Evolutionary conservation across 2,797 vertebrate genomes (phyloP).

Genomic region (Mormyrus hasselquistii): DNA sequence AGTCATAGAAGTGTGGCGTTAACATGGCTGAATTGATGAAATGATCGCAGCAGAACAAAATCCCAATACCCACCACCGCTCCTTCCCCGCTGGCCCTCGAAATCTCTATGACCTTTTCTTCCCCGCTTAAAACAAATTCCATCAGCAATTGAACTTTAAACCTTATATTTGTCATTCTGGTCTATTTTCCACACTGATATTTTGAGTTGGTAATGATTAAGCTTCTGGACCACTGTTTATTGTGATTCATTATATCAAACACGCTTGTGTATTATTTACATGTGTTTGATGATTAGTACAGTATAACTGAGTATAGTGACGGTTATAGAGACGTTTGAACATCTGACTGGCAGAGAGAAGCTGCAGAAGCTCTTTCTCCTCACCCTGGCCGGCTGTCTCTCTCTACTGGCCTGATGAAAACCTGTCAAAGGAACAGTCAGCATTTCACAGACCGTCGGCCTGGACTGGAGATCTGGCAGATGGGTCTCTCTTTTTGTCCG

Average conservation of each 20-base stretch:
- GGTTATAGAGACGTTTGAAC: conserved; percentile 58
- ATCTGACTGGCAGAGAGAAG: conserved; percentile 53
- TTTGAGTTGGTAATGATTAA: neutral
- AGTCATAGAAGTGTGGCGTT: neutral
- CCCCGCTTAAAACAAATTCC: neutral
- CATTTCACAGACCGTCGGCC: neutral
- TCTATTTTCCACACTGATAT: neutral
- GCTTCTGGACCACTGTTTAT: neutral
- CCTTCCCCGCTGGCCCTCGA: neutral
- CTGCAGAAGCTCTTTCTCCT: conserved; percentile 62
- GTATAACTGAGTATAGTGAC: conserved; percentile 33
- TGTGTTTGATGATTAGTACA: conserved; percentile 52
- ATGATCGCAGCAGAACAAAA: neutral
- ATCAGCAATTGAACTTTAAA: neutral
- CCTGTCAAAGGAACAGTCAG: neutral
- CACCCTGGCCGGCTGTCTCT: conserved; percentile 54
- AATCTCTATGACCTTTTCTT: neutral
- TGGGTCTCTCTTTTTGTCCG: neutral
- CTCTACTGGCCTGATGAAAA: neutral
- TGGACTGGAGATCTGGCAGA: neutral
- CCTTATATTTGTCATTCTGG: neutral
- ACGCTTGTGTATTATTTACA: neutral
- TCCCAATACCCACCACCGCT: neutral
- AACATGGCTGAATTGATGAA: neutral
- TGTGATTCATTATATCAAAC: neutral